Conservation (phyloP, 1,140 invertebrate species). For the Drosophila carrolli region DNA sequence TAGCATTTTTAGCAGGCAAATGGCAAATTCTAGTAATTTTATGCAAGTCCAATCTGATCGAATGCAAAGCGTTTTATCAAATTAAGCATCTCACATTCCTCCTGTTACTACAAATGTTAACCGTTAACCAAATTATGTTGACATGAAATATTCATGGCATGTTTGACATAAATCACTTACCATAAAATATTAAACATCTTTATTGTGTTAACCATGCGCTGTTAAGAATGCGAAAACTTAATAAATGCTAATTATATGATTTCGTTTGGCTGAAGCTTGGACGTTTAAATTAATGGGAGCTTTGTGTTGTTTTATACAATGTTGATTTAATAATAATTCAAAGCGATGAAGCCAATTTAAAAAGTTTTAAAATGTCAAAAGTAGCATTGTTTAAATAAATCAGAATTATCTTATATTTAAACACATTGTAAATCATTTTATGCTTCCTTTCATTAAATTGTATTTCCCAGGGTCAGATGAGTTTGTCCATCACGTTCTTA, state of each 20-base stretch:
- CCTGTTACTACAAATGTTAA: constrained; percentile 35
- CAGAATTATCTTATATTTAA: neutral
- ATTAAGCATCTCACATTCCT: constrained; percentile 23
- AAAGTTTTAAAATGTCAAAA: neutral
- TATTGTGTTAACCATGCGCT: constrained; percentile 20
- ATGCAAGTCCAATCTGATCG: constrained; percentile 31
- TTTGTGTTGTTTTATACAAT: constrained; percentile 12
- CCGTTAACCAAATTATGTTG: constrained; percentile 54
- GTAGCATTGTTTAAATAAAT: neutral
- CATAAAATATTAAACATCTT: constrained; percentile 48
- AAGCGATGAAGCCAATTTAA: neutral
- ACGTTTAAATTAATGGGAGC: constrained; percentile 31
- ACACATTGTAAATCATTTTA: neutral
- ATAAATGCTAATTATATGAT: constrained; percentile 40
- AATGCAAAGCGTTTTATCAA: constrained; percentile 29
- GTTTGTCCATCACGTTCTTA: neutral
- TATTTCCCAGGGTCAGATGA: neutral
- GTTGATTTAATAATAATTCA: constrained; percentile 4
- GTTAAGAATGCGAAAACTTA: constrained; percentile 7
- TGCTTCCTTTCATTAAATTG: neutral
- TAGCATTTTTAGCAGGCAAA: constrained; percentile 34
- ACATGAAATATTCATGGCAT: constrained; percentile 45
- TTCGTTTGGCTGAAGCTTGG: constrained; percentile 13
- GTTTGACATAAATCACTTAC: constrained; percentile 50
- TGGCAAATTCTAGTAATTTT: constrained; percentile 44